Evolutionary conservation across 2,113 vertebrate genomes (phyloP).

Genomic region (Furnarius figulus): DNA sequence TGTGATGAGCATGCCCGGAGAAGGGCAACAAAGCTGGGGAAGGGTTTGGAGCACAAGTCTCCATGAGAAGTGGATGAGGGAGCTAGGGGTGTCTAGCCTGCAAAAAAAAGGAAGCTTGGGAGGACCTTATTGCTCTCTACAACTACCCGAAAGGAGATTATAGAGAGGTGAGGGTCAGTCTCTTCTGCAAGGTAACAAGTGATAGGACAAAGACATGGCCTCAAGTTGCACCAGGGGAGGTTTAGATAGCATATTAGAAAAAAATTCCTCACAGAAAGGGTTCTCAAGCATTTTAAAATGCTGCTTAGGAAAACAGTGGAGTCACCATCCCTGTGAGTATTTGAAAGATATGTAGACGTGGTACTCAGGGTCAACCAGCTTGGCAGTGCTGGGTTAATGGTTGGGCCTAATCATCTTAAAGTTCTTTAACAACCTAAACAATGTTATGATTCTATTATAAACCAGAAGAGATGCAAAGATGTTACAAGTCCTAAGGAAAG

Average conservation of each 20-base stretch:
- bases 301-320: neutral
- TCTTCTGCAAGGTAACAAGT: neutral
- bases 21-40: neutral
- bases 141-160: neutral
- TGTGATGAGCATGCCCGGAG: neutral
- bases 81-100: neutral
- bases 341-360: neutral
- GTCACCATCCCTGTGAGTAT: neutral
- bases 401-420: neutral
- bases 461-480: constrained; percentile 37
- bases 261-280: neutral
- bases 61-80: neutral
- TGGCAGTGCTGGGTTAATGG: neutral
- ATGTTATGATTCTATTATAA: constrained; percentile 8
- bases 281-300: neutral
- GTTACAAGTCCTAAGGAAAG: constrained; percentile 7
- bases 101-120: neutral
- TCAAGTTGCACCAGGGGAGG: neutral
- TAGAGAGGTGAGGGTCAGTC: neutral
- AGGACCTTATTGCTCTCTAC: neutral
- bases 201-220: neutral
- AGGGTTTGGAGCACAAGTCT: neutral
- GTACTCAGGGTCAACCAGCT: neutral
- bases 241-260: neutral
- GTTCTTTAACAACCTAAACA: neutral